Evolutionary conservation across 2,797 vertebrate genomes (phyloP).

Genomic region (Sebastes taczanowskii): DNA sequence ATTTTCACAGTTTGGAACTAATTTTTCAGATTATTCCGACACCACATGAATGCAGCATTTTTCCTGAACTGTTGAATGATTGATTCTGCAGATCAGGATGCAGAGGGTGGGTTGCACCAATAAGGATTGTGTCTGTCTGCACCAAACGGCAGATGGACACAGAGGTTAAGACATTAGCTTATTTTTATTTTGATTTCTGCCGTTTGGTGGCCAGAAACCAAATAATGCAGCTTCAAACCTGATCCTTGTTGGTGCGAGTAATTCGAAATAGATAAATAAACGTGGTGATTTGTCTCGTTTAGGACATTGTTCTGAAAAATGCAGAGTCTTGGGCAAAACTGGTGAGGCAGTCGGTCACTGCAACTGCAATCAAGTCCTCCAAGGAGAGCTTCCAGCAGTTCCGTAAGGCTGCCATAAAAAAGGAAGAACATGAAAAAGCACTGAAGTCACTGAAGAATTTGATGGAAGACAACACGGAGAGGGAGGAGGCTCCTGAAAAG

Average conservation of each 20-base stretch:
- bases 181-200: neutral
- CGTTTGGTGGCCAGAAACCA: neutral
- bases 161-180: neutral
- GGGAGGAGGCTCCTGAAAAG: conserved; percentile 59
- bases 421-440: conserved; percentile 82
- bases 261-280: neutral
- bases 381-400: conserved; percentile 90
- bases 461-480: conserved; percentile 61
- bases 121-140: neutral
- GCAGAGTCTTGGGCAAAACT: conserved; percentile 88
- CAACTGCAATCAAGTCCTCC: conserved; percentile 84
- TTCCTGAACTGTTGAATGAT: neutral
- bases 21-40: neutral
- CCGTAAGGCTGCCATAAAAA: conserved; percentile 87
- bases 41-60: neutral
- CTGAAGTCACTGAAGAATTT: conserved; percentile 74
- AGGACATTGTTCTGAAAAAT: conserved; percentile 88
- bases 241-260: neutral
- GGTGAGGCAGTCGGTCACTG: conserved; percentile 75
- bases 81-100: neutral
- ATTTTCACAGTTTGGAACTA: neutral
- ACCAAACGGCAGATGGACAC: neutral
- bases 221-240: neutral
- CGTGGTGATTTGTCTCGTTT: conserved; percentile 6
- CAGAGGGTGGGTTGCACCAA: neutral